Evolutionary conservation across 2,113 vertebrate species (phyloP).

Genomic region (Nycticebus coucang): DNA sequence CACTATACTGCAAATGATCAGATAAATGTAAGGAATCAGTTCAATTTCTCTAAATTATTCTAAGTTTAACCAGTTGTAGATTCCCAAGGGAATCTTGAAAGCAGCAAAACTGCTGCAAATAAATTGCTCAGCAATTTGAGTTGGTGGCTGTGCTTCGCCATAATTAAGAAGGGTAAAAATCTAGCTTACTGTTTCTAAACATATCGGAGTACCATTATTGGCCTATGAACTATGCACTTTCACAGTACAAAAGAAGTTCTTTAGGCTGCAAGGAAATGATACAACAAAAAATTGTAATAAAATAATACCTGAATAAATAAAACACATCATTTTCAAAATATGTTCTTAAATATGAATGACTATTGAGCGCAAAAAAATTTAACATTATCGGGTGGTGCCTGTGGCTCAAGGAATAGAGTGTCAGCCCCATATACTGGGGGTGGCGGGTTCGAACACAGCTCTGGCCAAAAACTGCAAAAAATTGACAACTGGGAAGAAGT

Average conservation of each 20-base stretch:
- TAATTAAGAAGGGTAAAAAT: neutral
- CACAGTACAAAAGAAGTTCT: neutral
- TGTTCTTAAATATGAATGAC: neutral
- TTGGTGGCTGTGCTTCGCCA: no score
- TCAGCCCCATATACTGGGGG: no score
- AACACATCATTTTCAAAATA: neutral
- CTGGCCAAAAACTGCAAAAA: no score
- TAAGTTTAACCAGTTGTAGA: neutral
- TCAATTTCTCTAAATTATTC: neutral
- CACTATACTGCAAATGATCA: neutral
- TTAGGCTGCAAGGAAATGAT: neutral
- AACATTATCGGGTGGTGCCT: neutral
- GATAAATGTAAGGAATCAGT: neutral
- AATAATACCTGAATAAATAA: neutral
- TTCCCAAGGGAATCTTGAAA: neutral
- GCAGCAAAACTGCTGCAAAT: neutral
- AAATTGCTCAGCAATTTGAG: neutral
- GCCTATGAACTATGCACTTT: neutral
- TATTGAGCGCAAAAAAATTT: neutral
- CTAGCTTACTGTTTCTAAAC: neutral
- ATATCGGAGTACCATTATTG: neutral
- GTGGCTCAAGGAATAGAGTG: no score
- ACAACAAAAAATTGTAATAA: neutral
- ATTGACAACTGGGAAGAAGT: neutral
- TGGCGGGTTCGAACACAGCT: no score